phyloP scores from a whole-genome alignment of 1,140 invertebrate genomes.

The Drosophila azteca region DNA sequence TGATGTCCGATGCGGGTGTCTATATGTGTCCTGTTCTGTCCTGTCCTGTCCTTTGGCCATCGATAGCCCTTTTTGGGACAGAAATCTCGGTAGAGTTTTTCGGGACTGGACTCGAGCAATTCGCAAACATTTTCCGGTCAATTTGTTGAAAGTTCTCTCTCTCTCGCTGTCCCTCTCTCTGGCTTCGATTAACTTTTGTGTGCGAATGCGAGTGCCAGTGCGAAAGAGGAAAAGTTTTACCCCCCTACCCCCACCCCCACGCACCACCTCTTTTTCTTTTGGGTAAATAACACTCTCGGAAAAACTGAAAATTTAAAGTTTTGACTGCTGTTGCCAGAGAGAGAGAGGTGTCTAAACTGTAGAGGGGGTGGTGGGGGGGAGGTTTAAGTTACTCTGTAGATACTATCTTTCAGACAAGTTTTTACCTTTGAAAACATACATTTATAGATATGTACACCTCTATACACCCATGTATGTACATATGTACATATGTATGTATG shows the following conservation, averaged over 20 bases:
- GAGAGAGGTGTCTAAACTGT: conserved; percentile 30
- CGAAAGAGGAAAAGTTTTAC: conserved; percentile 22
- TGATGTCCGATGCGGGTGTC: background rate
- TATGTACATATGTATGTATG: too few relatives aligned
- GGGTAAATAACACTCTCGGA: conserved; percentile 51
- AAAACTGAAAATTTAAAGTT: conserved; percentile 34
- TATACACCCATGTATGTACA: too few relatives aligned
- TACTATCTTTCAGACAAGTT: conserved; percentile 9
- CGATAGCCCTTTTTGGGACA: conserved; percentile 38
- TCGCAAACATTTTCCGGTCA: conserved; percentile 81
- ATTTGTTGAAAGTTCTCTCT: conserved; percentile 62
- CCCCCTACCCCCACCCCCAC: background rate
- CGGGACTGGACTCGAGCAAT: conserved; percentile 49
- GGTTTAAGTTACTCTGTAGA: conserved; percentile 43
- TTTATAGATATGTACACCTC: too few relatives aligned
- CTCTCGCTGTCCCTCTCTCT: background rate
- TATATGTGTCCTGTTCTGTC: background rate
- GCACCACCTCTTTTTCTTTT: conserved; percentile 20
- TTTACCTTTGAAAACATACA: too few relatives aligned
- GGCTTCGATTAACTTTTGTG: conserved; percentile 77
- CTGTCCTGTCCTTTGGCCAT: conserved; percentile 12
- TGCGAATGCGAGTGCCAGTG: conserved; percentile 38
- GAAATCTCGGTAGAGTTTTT: conserved; percentile 50
- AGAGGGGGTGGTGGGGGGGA: background rate
- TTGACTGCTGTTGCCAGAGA: conserved; percentile 9